phyloP scores from a whole-genome alignment of 2,113 vertebrate genomes.

The Passer montanus region DNA sequence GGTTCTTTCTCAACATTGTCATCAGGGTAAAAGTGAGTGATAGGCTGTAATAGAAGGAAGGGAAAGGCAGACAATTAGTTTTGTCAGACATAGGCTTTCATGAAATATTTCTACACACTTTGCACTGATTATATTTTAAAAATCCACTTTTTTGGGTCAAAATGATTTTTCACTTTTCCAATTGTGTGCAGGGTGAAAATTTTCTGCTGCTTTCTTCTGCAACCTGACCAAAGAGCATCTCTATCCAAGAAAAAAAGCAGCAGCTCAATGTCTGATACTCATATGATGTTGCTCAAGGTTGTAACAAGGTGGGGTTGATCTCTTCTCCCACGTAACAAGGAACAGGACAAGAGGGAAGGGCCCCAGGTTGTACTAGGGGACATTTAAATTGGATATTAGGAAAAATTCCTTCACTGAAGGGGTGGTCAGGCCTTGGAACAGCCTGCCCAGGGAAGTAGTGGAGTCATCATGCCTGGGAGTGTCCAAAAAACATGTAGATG shows the following conservation, averaged over 20 bases:
- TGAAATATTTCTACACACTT: not conserved
- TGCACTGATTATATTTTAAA: not conserved
- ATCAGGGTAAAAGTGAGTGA: not conserved
- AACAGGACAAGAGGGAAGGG: not conserved
- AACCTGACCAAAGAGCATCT: not conserved
- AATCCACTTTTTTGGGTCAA: not conserved
- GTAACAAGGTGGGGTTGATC: not conserved
- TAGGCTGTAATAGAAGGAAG: not conserved
- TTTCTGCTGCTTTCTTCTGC: not conserved
- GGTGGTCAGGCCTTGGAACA: not conserved
- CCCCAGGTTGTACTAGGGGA: not conserved
- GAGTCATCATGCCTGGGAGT: not conserved
- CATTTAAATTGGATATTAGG: not conserved
- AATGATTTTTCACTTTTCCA: not conserved
- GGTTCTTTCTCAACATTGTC: not conserved
- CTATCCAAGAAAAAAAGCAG: not conserved
- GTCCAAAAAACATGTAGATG: accelerated
- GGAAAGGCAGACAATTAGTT: not conserved
- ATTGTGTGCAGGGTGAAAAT: not conserved
- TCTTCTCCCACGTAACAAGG: not conserved
- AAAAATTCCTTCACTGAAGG: not conserved
- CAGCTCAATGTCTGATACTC: not conserved
- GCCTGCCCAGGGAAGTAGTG: not conserved
- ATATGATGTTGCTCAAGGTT: not conserved
- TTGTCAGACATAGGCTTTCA: not conserved